Conservation (phyloP, 1,140 invertebrate genomes). For the Drosophila melanogaster region Release_6_plus_ISO1_MT NT_037436.4:13690001-13690500, state of each 20-base stretch:
- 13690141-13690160: too few species aligned
- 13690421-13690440: conserved; percentile 34
- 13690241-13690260: neutral
- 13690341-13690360: conserved; percentile 67
- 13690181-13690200: too few species aligned
- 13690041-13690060: too few species aligned
- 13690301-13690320: conserved; percentile 52
- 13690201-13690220: neutral
- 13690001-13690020: too few species aligned
- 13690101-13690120: too few species aligned
- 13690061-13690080: too few species aligned
- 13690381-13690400: conserved; percentile 9
- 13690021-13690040: too few species aligned
- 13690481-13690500: conserved; percentile 80
- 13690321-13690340: conserved; percentile 69
- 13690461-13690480: conserved; percentile 80
- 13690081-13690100: too few species aligned
- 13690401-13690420: conserved; percentile 63
- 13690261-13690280: neutral
- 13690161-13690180: too few species aligned
- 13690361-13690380: conserved; percentile 50
- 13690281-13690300: conserved; percentile 25
- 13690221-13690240: neutral
- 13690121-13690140: too few species aligned
- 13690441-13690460: conserved; percentile 33